Base-by-base conservation (phyloP, 2,113 vertebrate genomes). In the Sylvietta virens region DNA sequence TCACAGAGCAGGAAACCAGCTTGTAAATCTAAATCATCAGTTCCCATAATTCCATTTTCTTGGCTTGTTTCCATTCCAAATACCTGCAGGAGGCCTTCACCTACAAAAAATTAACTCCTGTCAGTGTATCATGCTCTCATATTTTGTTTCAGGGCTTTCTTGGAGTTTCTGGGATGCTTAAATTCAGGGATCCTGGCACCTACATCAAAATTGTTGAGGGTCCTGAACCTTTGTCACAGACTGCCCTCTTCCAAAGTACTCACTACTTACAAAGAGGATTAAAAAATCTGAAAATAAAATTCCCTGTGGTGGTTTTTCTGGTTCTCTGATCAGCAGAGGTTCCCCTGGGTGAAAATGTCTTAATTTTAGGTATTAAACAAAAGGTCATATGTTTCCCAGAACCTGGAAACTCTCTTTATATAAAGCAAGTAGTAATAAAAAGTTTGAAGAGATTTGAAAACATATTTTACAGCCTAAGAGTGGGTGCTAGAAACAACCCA, bases 401-500 rank as follows among this genome's bases (percentile, higher is more conserved):
- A 57, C 7, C 16, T 58, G 11, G 30, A 58, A 86, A 44, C 1
- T 60, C 45, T 42, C 33, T 53, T 33, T 13, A 23, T 58, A 19
- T 54, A 74, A 39, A 53, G 6, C 19, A 70, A 69, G 24, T 8
- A 73, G 19, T 31, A 58, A 54, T 24, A 58, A 81, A 57, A 61
- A 45, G 3, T 7, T 37, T 54, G 7, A 22, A 57, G 13, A 81
- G 5, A 44, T 44, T 47, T 78, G 30, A 17, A 58, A 54, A n/a
- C 54, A 9, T 24, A 37, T 67, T 66, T 76, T 66, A 53, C 20
- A 61, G 17, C 5, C 35, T 57, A 56, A 61, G 4, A 69, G 4
- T 0, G 0, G 27, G 5, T 76, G 12, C 28, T 85, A 48, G 48
- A 60, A 33, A 16, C 21, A 88, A 40, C 3, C 3, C 3, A 10